Conservation (phyloP, 2,888 invertebrate species). For the Pandemis cinnamomeana region DNA sequence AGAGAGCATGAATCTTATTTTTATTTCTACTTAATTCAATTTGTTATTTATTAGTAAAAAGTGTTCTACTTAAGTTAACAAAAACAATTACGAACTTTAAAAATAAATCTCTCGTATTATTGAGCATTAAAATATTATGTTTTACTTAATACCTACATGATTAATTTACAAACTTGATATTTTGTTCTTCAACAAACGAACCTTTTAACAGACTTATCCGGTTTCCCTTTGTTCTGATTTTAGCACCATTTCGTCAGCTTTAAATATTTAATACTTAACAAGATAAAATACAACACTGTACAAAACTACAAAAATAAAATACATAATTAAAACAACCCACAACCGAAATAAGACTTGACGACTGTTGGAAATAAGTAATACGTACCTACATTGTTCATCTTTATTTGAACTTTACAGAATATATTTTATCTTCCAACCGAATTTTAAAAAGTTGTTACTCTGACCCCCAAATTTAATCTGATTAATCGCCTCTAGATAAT, state of each 20-base stretch:
- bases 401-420: background rate
- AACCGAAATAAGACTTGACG: slow-evolving; percentile 61
- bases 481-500: no score
- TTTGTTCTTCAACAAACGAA: background rate
- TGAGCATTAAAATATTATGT: slow-evolving; percentile 25
- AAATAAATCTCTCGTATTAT: slow-evolving; percentile 13
- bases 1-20: slow-evolving; percentile 16
- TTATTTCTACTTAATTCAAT: slow-evolving; percentile 12
- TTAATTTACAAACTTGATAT: background rate
- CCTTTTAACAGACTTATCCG: slow-evolving; percentile 52
- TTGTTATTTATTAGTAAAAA: slow-evolving; percentile 1
- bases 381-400: background rate
- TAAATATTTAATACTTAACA: slow-evolving; percentile 30
- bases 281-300: slow-evolving; percentile 34
- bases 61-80: background rate
- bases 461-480: no score
- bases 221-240: slow-evolving; percentile 57
- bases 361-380: slow-evolving; percentile 69
- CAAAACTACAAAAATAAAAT: slow-evolving; percentile 40
- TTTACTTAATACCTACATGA: slow-evolving; percentile 6
- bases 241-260: slow-evolving; percentile 78
- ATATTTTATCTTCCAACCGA: background rate
- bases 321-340: slow-evolving; percentile 53
- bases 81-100: background rate
- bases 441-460: no score